A percentile compares a stretch with the other conserved stretches of the same genome.
phyloP scores from a whole-genome alignment of 1,140 invertebrate species.

The Orchestia grillus region DNA sequence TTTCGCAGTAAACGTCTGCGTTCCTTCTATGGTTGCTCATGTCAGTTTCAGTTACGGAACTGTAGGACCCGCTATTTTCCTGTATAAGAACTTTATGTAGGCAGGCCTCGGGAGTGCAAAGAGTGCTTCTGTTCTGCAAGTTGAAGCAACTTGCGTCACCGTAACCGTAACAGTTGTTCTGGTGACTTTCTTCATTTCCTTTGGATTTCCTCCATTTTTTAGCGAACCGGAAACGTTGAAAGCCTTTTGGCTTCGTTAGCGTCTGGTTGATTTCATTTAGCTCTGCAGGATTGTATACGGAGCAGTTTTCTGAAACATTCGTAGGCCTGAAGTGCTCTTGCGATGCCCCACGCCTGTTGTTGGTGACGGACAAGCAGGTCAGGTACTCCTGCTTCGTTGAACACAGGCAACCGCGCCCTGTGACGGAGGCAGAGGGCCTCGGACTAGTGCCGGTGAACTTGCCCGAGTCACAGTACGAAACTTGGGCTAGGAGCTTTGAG shows the following conservation, averaged over 20 bases:
- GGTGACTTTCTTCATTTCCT: not conserved
- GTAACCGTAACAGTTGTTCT: not conserved
- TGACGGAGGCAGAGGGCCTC: not conserved
- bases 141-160: not conserved
- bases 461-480: constrained; percentile 54
- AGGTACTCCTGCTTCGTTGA: constrained; percentile 61
- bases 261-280: not conserved
- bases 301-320: not conserved
- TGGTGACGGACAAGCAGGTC: constrained; percentile 59
- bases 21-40: constrained; percentile 16
- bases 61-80: constrained; percentile 32
- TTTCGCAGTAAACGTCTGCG: not conserved
- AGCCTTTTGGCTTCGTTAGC: not conserved
- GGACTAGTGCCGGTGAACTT: constrained; percentile 9
- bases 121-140: not conserved
- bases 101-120: not conserved
- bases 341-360: constrained; percentile 8
- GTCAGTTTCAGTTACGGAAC: constrained; percentile 18
- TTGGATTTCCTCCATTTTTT: constrained; percentile 21
- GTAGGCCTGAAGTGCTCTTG: not conserved
- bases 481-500: constrained; percentile 58
- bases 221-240: not conserved
- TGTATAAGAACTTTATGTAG: constrained; percentile 15
- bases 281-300: not conserved
- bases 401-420: constrained; percentile 59